A percentile compares a stretch with the other conserved stretches of the same genome.
phyloP scores from a whole-genome alignment of 2,797 vertebrate species.

The Centroberyx gerrardi region DNA sequence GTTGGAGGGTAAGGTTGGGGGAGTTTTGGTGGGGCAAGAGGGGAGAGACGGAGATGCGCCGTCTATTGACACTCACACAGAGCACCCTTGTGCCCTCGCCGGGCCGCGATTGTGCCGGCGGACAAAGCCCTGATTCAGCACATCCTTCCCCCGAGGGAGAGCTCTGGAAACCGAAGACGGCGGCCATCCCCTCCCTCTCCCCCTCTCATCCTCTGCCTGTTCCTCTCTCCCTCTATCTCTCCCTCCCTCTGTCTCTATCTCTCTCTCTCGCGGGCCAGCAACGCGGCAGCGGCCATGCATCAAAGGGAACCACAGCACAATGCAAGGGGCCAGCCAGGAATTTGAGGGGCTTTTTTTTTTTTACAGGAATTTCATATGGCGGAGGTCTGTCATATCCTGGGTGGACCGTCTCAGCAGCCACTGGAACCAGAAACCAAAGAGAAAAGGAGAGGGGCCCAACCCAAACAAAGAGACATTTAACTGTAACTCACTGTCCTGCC shows the following conservation, averaged over 20 bases:
- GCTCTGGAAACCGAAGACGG: constrained; percentile 87
- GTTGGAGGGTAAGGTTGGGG: constrained; percentile 45
- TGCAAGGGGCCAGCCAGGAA: constrained; percentile 81
- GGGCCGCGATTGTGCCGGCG: constrained; percentile 82
- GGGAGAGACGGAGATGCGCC: constrained; percentile 77
- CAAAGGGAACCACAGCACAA: constrained; percentile 85
- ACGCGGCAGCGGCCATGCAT: constrained; percentile 78
- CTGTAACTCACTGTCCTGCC: constrained; percentile 45
- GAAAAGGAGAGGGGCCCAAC: constrained; percentile 24
- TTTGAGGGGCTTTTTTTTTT: constrained; percentile 69
- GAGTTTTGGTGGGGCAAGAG: constrained; percentile 58
- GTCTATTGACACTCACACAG: constrained; percentile 86
- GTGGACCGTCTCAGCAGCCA: constrained; percentile 38
- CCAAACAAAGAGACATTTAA: constrained; percentile 65
- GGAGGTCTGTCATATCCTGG: constrained; percentile 70
- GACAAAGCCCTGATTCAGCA: constrained; percentile 91
- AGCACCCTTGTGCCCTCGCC: constrained; percentile 88
- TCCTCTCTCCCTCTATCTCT: constrained; percentile 54
- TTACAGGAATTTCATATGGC: constrained; percentile 78
- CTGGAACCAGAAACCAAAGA: constrained; percentile 43
- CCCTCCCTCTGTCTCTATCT: constrained; percentile 75
- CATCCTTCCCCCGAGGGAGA: constrained; percentile 85
- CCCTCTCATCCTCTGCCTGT: constrained; percentile 69
- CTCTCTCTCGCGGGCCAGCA: constrained; percentile 69
- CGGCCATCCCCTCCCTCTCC: constrained; percentile 65